Percentiles rank a stretch among this genome's conserved stretches.
These are phyloP conservation scores for Xestia rhomboidea DNA, from an alignment of 2,888 invertebrate species.

Conservation along the genomic window DNA sequence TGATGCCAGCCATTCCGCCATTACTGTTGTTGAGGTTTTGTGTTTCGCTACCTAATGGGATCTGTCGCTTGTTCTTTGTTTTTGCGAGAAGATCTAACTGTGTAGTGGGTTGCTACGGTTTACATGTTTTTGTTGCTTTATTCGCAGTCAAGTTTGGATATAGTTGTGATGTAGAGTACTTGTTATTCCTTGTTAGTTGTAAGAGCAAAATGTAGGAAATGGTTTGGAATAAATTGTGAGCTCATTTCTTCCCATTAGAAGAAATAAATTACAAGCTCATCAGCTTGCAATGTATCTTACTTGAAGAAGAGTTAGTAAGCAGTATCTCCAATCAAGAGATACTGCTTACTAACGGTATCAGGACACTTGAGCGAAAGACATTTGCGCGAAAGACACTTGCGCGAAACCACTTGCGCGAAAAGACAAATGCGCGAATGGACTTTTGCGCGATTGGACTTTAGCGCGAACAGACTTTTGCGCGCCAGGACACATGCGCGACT, in stretches of 20 bases:
- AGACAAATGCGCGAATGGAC: too few species aligned
- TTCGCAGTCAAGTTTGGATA: not conserved
- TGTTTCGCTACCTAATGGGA: constrained; percentile 44
- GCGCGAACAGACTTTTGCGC: too few species aligned
- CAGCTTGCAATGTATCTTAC: not conserved
- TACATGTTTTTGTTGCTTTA: constrained; percentile 13
- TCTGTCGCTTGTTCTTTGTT: constrained; percentile 37
- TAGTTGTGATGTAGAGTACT: not conserved
- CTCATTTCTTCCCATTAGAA: not conserved
- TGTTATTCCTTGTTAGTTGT: not conserved
- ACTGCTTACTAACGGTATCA: too few species aligned
- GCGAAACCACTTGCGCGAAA: too few species aligned
- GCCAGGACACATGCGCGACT: too few species aligned
- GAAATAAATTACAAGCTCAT: too few species aligned
- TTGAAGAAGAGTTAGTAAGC: not conserved
- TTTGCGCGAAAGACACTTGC: too few species aligned
- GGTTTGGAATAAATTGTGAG: not conserved
- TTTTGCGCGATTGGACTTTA: too few species aligned
- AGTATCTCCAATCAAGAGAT: too few species aligned
- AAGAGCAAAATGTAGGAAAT: not conserved
- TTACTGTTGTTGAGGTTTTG: constrained; percentile 61
- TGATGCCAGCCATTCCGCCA: constrained; percentile 59
- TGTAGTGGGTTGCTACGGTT: constrained; percentile 12
- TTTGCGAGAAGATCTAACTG: constrained; percentile 26
- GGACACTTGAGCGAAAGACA: too few species aligned